Base-by-base conservation (phyloP, 2,888 invertebrate species). In the Acanthosepion esculentum region DNA sequence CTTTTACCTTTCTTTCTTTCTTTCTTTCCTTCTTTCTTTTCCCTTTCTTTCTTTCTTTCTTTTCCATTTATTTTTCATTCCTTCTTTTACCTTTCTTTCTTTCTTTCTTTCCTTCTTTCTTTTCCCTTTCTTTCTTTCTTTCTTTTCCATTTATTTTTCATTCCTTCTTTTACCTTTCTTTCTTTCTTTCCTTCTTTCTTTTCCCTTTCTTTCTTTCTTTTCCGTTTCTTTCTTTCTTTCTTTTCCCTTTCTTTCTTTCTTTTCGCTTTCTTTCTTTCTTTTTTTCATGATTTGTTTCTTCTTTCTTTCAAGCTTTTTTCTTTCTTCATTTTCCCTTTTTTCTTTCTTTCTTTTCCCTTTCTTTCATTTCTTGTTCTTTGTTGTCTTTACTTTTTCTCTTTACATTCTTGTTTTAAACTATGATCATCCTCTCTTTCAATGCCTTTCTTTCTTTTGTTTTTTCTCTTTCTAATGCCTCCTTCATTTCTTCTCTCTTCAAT, bases 81-180 rank as follows among this genome's bases (percentile, higher is more conserved):
- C 41, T 41, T 64, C 6, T 64, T 20, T 64, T 64, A 4, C 4
- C 26, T 64, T 29, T 26, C 64, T 20, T 64, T 64, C 64, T 29
- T 64, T 64, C 59, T 59, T 26, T 59, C 20, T 59, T 20, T 23
- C 3, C 20, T 7, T 7, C 1, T 18, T 23, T 23, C 20, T 26
- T 18, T 6, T 0, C 4, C 0, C 4, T 15, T 18, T 0, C 20
- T 18, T 59, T 59, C 23, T 4, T 7, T n/a, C 1, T 18, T 23
- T 23, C 20, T 26, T 18, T 6, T 0, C 4, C 0, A 1, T 26
- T 20, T 4, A 8, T 26, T 29, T 20, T 4, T 26, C 20, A 0
- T 29, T 6, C 64, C 0, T 64, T 64, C 26, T 20, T 64, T 29
- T 64, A 8, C 1, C 6, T 29, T 64, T 20, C 6, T 26, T 59